Evolutionary conservation across 1,140 invertebrate genomes (phyloP).

Genomic region (Leptinotarsa defecta): DNA sequence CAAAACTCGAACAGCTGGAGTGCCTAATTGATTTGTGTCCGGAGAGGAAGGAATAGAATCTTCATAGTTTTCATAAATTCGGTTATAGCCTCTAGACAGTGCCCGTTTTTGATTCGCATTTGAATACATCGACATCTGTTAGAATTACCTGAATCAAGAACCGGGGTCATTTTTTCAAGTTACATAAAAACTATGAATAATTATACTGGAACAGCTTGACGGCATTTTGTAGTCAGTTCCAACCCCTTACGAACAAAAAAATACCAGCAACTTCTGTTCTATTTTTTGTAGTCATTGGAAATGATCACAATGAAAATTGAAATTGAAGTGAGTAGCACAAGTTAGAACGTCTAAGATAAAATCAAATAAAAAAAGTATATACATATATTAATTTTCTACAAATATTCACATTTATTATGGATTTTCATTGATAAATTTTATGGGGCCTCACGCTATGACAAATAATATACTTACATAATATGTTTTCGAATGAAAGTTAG

Average conservation of each 20-base stretch:
- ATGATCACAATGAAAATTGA: no score
- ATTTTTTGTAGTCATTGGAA: no score
- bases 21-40: not conserved
- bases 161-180: not conserved
- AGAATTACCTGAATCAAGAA: not conserved
- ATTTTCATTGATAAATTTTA: no score
- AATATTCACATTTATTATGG: no score
- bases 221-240: not conserved
- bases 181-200: constrained; percentile 4
- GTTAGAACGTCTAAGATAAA: no score
- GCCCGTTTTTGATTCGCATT: not conserved
- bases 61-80: constrained; percentile 1
- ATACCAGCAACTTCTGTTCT: not conserved
- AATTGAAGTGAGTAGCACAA: no score
- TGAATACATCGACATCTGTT: constrained; percentile 8
- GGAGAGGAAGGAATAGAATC: not conserved
- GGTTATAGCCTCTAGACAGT: not conserved
- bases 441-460: no score
- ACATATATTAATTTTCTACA: no score
- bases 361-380: no score
- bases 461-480: no score
- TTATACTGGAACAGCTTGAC: not conserved
- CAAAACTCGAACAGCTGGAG: not conserved
- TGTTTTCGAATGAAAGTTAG: no score
- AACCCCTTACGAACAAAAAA: not conserved